Evolutionary conservation across 2,113 vertebrate species (phyloP), one percentile per base, ranked within the genome.

Genomic region (Pseudopipra pipra): DNA sequence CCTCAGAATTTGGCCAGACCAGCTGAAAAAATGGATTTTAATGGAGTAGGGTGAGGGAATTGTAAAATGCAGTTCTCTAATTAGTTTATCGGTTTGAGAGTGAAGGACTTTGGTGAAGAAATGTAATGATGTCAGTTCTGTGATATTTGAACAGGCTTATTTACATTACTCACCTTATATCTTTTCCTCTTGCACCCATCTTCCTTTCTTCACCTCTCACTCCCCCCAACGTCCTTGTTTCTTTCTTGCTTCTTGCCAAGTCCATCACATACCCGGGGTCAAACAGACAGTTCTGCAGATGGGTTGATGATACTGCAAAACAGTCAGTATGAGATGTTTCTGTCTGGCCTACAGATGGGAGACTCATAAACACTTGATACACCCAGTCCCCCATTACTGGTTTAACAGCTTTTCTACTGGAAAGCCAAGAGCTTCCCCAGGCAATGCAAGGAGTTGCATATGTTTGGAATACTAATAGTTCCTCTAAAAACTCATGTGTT

Each of bases 351-450:
- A 90, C 88, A 95, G 83, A 93, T 91, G 90, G 74, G 75, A 95
- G 84, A 75, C 66, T 96, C 93, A 92, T 93, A 96, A 96, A 96
- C 89, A 92, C 89, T 80, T 82, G 85, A 94, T 96, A 92, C 68
- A 89, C 58, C 84, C 93, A 89, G 72, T 96, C 84, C 74, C 83
- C 79, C 73, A 90, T 93, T 96, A 90, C 90, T 92, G 91, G 80
- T 93, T 92, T 90, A 94, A 78, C 76, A 94, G 88, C 58, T 95
- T 95, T 93, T 93, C 91, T 85, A 88, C 74, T 90, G 79, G 94
- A 96, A 96, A 95, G 90, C 93, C 90, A 95, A 93, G 79, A 93
- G 81, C 72, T 87, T 95, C 87, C 90, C 84, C 65, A 93, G 84
- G 92, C 86, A 94, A 71, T 46, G 56, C 35, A 94, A 90, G 51